Base-by-base conservation (phyloP, 2,888 invertebrate species). In the Polymixis lichenea region DNA sequence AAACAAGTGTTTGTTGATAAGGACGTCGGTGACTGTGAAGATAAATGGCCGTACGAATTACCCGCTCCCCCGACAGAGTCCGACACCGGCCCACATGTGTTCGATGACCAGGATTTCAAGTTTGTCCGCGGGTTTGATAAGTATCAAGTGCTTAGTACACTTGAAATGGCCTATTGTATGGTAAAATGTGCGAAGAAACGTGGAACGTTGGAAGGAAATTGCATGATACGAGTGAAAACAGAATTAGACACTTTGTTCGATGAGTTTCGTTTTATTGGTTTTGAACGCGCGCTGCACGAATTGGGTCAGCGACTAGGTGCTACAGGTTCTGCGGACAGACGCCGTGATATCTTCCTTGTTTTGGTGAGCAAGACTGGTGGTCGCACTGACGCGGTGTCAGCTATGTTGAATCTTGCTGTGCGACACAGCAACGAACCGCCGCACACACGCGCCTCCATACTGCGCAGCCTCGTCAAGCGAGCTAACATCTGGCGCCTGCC, bases 331-430 rank as follows among this genome's bases (percentile, higher is more conserved):
- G 77, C 89, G 2, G 90, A 94, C 70, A 92, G 92, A n/a, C 88
- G 95, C 25, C 90, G 93, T 58, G 92, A 90, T 76, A 95, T 95
- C 82, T 88, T 95, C 76, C 85, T 95, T 5, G 95, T 95, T 6
- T 89, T 95, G 56, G 92, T 95, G 0, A 95, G 95, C 80, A 95
- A 95, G 78, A 93, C 89, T 46, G 95, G 94, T 6, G 93, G 93
- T 0, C 88, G 90, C 51, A 82, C 80, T 5, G 91, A 91, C 3
- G 88, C 90, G 56, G 84, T 95, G 6, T 88, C 90, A 19, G 86
- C 89, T 38, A 75, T 95, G 49, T 74, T 95, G 58, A 86, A 89
- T 55, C 85, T 95, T 3, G 86, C 92, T n/a, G 81, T 86, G 32
- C 88, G 85, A 46, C 91, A 94, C 70, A 82, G 72, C 28, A 95